Conservation (phyloP, 2,888 invertebrate species). For the Nezara viridula region DNA sequence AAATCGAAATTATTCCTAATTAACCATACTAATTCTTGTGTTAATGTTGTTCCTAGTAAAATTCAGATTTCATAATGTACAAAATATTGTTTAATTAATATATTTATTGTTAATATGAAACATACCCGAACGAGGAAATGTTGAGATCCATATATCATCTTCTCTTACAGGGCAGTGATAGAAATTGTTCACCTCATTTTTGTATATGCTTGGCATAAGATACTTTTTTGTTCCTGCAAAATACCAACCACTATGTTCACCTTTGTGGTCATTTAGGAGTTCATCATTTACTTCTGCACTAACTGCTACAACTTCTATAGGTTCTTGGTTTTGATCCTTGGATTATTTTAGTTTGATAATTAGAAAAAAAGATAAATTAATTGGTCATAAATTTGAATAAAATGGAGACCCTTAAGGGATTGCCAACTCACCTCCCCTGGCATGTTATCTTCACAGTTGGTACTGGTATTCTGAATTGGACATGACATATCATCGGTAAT, state of each 20-base stretch:
- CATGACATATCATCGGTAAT: neutral
- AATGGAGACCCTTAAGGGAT: neutral
- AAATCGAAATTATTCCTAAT: conserved; percentile 82
- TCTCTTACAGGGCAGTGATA: conserved; percentile 79
- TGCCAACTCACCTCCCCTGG: neutral
- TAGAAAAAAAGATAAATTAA: neutral
- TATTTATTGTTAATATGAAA: conserved; percentile 53
- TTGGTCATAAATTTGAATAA: neutral
- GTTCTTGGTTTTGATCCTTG: neutral
- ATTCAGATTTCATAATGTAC: neutral
- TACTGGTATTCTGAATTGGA: neutral
- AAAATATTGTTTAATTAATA: too few species aligned
- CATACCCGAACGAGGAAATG: conserved; percentile 85
- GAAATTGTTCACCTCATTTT: conserved; percentile 75
- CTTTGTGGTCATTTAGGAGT: conserved; percentile 76
- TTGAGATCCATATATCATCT: conserved; percentile 81
- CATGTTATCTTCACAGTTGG: neutral
- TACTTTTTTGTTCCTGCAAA: conserved; percentile 82
- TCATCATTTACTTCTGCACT: conserved; percentile 59
- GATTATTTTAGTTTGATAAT: neutral
- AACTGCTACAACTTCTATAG: conserved; percentile 17
- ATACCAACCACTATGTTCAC: conserved; percentile 74
- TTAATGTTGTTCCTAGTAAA: conserved; percentile 78
- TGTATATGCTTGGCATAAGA: conserved; percentile 80
- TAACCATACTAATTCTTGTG: conserved; percentile 86